Evolutionary conservation across 2,888 invertebrate genomes (phyloP), one percentile per base, ranked within the genome.

Genomic region (Hesperia comma): DNA sequence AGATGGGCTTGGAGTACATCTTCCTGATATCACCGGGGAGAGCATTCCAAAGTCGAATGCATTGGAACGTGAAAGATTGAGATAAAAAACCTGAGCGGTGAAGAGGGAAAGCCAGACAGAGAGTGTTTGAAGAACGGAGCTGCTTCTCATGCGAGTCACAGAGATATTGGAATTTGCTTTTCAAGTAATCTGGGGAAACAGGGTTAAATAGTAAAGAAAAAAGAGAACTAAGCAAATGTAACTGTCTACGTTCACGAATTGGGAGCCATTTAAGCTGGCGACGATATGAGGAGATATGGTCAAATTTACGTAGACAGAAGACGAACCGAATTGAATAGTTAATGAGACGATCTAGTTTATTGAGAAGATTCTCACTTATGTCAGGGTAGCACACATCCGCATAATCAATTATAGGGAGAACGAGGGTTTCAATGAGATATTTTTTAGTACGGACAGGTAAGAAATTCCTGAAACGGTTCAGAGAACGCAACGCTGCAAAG

Each of bases 281-380:
- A 58, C 58, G 58, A 12, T 15, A 46, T 2, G 41, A 46, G 15
- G 32, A 26, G 5, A 46, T 46, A 8, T 15, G 58, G 32, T 58
- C 58, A 21, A 46, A 58, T 46, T 58, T 46, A 32, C 58, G 46
- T 6, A 57, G 21, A 21, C 57, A 57, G 41, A 57, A 57, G 41
- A 57, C 21, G n/a, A 43, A 57, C 21, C 26, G 21, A n/a, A 57
- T 57, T 14, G 12, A 43, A 10, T 57, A 21, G n/a, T 57, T 57
- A 37, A 37, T 17, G 19, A 49, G 49, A 19, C 49, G 19, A 8
- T 49, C 49, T 8, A 49, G 49, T 17, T 49, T 19, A 10, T 17
- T 49, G 19, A 49, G 49, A 7, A 19, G 49, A 17, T 49, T 2
- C 0, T 19, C 51, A 19, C 7, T 17, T 51, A 51, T 19, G 19